These are phyloP conservation scores for Grammatotria lemairii DNA, from an alignment of 2,113 vertebrate species.

Conservation along the genomic window DNA sequence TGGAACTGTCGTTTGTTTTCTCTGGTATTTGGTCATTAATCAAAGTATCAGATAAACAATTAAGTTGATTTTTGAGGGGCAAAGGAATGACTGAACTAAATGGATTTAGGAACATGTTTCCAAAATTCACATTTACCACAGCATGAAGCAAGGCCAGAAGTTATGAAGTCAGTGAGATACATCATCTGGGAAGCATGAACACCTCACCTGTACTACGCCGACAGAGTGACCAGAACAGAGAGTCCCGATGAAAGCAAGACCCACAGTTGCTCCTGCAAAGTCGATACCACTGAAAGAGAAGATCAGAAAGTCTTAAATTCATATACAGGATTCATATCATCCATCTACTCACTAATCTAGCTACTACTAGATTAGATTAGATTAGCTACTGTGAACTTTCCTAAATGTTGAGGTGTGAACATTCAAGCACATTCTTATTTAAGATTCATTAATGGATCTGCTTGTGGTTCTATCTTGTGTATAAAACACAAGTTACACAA, in stretches of 20 bases:
- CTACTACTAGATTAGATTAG: background rate
- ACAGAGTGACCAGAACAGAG: conserved; percentile 65
- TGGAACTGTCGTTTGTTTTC: background rate
- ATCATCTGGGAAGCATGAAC: background rate
- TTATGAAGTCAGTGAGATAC: background rate
- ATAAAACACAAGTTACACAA: background rate
- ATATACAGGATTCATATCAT: background rate
- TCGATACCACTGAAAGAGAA: conserved; percentile 64
- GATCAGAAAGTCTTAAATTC: background rate
- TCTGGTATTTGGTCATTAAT: background rate
- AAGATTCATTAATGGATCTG: background rate
- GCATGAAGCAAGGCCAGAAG: background rate
- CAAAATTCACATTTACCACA: background rate
- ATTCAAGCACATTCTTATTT: background rate
- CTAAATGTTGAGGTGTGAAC: background rate
- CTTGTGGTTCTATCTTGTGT: background rate
- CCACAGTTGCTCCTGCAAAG: conserved; percentile 70
- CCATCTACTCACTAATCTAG: background rate
- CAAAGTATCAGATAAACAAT: background rate
- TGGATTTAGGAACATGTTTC: background rate
- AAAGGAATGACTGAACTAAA: background rate
- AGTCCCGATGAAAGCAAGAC: conserved; percentile 70
- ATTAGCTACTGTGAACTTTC: background rate
- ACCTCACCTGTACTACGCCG: conserved; percentile 67
- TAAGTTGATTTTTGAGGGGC: background rate